These are phyloP conservation scores for Cheilosia soror DNA, from an alignment of 2,888 invertebrate species.

Conservation along the genomic window DNA sequence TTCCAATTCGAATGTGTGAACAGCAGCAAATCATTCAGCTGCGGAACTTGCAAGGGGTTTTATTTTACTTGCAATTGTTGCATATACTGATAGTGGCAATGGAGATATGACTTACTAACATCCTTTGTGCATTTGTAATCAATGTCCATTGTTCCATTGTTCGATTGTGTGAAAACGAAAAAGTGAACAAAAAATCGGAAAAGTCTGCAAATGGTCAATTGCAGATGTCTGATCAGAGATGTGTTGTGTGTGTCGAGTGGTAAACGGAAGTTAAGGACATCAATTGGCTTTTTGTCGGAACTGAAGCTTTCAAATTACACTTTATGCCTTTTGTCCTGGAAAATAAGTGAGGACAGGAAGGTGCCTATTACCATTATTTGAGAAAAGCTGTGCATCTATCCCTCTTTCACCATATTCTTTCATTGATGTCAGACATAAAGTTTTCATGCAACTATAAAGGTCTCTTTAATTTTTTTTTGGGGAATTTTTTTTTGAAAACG, in stretches of 20 bases:
- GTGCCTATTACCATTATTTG: too few species aligned
- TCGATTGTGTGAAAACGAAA: slow-evolving; percentile 12
- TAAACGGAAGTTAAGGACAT: slow-evolving; percentile 29
- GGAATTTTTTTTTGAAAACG: slow-evolving; percentile 6
- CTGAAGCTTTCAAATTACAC: background rate
- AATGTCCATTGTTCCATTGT: slow-evolving; percentile 39
- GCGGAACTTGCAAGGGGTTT: slow-evolving; percentile 16
- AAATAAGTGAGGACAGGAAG: background rate
- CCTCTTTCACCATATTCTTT: too few species aligned
- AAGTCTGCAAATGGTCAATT: slow-evolving; percentile 6
- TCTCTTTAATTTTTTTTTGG: background rate
- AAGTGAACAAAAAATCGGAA: background rate
- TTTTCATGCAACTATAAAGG: background rate
- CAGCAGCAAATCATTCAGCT: slow-evolving; percentile 49
- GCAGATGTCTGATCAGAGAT: slow-evolving; percentile 2
- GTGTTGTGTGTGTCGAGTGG: background rate
- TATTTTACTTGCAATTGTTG: slow-evolving; percentile 28
- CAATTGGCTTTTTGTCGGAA: slow-evolving; percentile 20
- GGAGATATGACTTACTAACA: slow-evolving; percentile 2
- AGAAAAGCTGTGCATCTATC: too few species aligned
- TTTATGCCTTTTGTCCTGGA: background rate
- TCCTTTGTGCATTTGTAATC: slow-evolving; percentile 47
- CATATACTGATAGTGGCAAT: slow-evolving; percentile 23
- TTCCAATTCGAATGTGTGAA: slow-evolving; percentile 37
- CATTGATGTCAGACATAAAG: background rate